These are phyloP conservation scores for Apodemus agrarius DNA, from an alignment of 2,797 vertebrate genomes.

Conservation along the genomic window DNA sequence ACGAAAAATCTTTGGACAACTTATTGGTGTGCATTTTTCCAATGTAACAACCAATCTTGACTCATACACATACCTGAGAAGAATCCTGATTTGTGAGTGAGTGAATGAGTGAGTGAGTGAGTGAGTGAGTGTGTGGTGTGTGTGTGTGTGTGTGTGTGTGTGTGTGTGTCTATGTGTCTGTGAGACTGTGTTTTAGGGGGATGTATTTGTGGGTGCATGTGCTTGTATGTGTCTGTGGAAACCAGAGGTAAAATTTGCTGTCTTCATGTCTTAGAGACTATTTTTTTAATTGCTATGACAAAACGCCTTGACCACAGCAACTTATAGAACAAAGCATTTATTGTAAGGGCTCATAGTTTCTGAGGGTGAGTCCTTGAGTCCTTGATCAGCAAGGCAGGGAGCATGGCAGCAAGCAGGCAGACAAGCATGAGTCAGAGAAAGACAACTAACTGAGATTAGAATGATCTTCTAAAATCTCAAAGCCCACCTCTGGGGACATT, in stretches of 20 bases:
- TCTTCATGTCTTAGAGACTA: neutral
- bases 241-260: neutral
- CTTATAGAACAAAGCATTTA: neutral
- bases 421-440: neutral
- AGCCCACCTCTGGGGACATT: too few relatives aligned
- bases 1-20: constrained; percentile 22
- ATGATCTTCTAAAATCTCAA: neutral
- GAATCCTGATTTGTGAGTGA: constrained; percentile 10
- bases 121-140: too few relatives aligned
- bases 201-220: neutral
- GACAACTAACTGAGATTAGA: neutral
- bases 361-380: neutral
- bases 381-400: neutral
- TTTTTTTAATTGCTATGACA: neutral
- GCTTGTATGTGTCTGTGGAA: neutral
- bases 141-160: neutral
- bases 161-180: neutral
- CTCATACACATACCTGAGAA: constrained; percentile 41
- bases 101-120: too few relatives aligned
- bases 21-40: neutral
- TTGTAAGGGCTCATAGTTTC: neutral
- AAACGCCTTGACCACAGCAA: neutral
- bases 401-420: neutral
- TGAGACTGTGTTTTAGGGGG: too few relatives aligned
- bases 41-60: constrained; percentile 24